phyloP scores from a whole-genome alignment of 2,888 invertebrate species.

The Lycaena phlaeas region DNA sequence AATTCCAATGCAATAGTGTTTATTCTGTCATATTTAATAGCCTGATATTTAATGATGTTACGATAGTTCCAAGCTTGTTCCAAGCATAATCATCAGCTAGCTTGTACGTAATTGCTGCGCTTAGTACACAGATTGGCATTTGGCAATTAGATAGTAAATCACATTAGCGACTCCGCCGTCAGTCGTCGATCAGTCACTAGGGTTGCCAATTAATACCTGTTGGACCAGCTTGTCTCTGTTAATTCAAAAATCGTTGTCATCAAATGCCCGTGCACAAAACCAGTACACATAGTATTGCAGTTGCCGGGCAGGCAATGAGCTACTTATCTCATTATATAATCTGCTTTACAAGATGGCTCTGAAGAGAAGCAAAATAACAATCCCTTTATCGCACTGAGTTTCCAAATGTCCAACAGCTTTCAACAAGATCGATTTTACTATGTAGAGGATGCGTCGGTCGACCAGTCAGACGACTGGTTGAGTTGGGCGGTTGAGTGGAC shows the following conservation, averaged over 20 bases:
- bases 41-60: too few relatives aligned
- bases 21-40: too few relatives aligned
- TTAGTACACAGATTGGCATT: neutral
- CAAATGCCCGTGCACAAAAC: too few relatives aligned
- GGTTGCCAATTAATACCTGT: too few relatives aligned
- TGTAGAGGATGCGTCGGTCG: neutral
- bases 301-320: neutral
- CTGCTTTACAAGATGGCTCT: conserved; percentile 1
- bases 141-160: neutral
- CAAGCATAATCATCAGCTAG: neutral
- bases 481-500: conserved; percentile 2
- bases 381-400: conserved; percentile 5
- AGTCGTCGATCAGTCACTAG: neutral
- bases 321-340: conserved; percentile 3
- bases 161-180: neutral
- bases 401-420: conserved; percentile 6
- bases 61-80: too few relatives aligned
- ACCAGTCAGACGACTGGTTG: conserved; percentile 5
- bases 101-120: neutral
- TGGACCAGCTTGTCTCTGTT: too few relatives aligned
- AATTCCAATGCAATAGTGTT: too few relatives aligned
- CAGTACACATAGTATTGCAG: too few relatives aligned
- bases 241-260: too few relatives aligned
- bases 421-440: conserved; percentile 9
- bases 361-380: neutral